Base-by-base conservation (phyloP, 2,113 vertebrate genomes). In the Semicossyphus pulcher region DNA sequence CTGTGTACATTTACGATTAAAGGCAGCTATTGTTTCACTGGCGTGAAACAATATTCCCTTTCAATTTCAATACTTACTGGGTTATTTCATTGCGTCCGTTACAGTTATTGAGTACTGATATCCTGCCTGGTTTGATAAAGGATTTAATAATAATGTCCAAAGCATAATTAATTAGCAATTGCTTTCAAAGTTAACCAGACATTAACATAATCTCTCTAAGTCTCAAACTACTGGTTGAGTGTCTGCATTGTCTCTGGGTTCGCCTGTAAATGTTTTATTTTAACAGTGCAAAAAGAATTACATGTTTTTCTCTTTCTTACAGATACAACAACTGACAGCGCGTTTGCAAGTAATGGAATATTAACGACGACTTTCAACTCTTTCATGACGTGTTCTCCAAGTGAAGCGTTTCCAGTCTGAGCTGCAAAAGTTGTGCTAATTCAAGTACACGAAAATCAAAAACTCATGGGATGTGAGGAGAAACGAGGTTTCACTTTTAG, bases 261-360 rank as follows among this genome's bases (percentile, higher is more conserved):
- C 26, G 20, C 5, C 4, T 57, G 9, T 42, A 63, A 25, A 63
- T 1, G 16, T 63, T 54, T 20, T 2, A 9, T 15, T 11, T 1
- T 37, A 8, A 42, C 7, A n/a, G n/a, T 41, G 9, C 12, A 7
- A 39, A 44, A 29, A 5, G 1, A 68, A 66, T 81, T 12, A 80
- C 20, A 34, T 44, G 10, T 64, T 62, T 47, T 77, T 45, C 23
- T 78, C 80, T 1, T 57, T 67, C 29, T 87, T 81, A 52, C 91
- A 95, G 94, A 93, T 71, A 56, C 60, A 15, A 37, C 81, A 20
- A 52, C 75, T 47, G 85, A 88, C 15, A 2, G 36, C 20, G 11
- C 57, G 10, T 94, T 93, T 82, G 91, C 61, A 45, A 86, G 45
- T 37, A 91, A 89, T 54, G 94, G 94, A 39, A 92, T 95, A 78